Evolutionary conservation across 2,797 vertebrate species (phyloP), one percentile per base, ranked within the genome.

Genomic region (Alectoris magna): DNA sequence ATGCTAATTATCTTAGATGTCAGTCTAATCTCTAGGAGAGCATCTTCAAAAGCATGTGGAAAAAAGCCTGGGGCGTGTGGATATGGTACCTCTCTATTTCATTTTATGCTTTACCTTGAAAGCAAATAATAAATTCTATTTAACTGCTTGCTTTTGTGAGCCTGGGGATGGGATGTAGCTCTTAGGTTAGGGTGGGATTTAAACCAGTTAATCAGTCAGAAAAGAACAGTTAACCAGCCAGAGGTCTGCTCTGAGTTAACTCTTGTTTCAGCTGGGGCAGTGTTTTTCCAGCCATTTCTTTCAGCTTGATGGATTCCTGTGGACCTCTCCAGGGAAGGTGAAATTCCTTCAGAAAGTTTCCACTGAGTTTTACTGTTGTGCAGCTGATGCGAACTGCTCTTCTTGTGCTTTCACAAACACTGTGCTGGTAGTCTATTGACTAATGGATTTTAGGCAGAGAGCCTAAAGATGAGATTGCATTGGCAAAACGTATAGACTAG

Each of bases 1-100:
- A 81, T 48, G 51, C 2, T 87, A 75, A 92, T 92, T 94, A 85
- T 77, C 67, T 59, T 44, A 38, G 73, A 41, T 80, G 84, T 88
- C 88, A 90, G 71, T 3, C 48, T 88, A 68, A 91, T 90, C 85
- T 91, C 44, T 43, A 73, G 82, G 71, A 84, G 64, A 91, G 2
- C 41, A 81, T 88, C 82, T 94, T 93, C 92, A 93, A 92, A 91
- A 74, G 44, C 34, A 31, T 77, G 53, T 68, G 44, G 23, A 31
- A 41, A 70, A 92, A 84, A 64, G 62, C 80, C 48, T 58, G 55
- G 53, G 64, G 86, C 31, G 18, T 74, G 53, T 6, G 48, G 62
- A 63, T 76, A 64, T 39, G 71, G 26, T 69, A 21, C 68, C 85
- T 84, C 55, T 89, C 0, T 0, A 5, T 85, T 71, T 79, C 63